Percentiles rank a stretch among this genome's conserved stretches.
These are phyloP conservation scores for Forficula auricularia DNA, from an alignment of 1,140 invertebrate genomes.

Conservation along the genomic window DNA sequence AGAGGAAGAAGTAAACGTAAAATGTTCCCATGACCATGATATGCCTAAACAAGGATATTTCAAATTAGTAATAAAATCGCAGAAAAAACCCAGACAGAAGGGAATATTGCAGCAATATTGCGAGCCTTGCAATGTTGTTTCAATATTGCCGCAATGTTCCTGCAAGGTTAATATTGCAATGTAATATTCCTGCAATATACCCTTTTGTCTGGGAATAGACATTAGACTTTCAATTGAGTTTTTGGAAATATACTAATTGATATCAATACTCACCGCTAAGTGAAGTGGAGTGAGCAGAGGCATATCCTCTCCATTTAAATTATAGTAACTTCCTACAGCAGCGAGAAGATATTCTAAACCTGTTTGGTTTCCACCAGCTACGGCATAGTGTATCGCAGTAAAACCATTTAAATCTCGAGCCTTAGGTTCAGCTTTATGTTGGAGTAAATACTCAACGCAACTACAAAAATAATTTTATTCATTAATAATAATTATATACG, in stretches of 20 bases:
- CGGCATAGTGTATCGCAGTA: slow-evolving; percentile 37
- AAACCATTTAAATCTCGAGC: slow-evolving; percentile 33
- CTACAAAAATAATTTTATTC: slow-evolving; percentile 20
- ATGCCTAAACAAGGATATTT: slow-evolving; percentile 24
- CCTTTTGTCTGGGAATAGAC: no score
- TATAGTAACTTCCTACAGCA: slow-evolving; percentile 13
- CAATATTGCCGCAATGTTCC: neutral
- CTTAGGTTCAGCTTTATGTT: slow-evolving; percentile 35
- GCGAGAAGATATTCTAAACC: slow-evolving; percentile 23
- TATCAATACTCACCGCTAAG: slow-evolving; percentile 31
- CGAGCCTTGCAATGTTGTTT: no score
- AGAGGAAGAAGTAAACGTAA: slow-evolving; percentile 30
- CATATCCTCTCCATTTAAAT: slow-evolving; percentile 14
- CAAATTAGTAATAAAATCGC: no score
- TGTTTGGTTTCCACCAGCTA: slow-evolving; percentile 25
- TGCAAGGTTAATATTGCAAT: no score
- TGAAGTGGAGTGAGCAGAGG: slow-evolving; percentile 35
- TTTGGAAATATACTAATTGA: no score
- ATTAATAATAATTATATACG: neutral
- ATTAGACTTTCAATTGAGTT: no score
- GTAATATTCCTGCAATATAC: no score
- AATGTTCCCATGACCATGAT: slow-evolving; percentile 33
- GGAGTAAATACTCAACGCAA: slow-evolving; percentile 37
- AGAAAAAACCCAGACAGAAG: no score
- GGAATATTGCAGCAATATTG: no score